phyloP scores from a whole-genome alignment of 2,113 vertebrate genomes.

The Odocoileus virginianus region DNA sequence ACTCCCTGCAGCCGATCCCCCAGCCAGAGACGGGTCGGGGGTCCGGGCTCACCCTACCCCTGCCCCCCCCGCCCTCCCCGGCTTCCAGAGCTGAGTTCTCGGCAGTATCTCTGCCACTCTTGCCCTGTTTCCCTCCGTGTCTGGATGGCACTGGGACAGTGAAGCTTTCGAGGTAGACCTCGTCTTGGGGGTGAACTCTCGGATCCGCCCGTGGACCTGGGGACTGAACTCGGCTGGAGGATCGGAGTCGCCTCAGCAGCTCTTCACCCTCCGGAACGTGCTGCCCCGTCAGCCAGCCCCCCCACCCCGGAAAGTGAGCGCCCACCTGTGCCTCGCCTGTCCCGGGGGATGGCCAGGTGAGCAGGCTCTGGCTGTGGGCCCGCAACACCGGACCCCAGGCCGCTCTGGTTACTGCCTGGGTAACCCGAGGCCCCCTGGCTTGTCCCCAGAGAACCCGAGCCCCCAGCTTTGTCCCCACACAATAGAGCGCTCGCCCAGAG shows the following conservation, averaged over 20 bases:
- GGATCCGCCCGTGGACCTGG: rapidly evolving
- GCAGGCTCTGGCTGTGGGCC: background rate
- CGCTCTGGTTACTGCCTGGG: background rate
- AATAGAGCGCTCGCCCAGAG: rapidly evolving
- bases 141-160: background rate
- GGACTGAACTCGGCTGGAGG: background rate
- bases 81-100: rapidly evolving
- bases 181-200: background rate
- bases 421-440: background rate
- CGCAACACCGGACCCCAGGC: no score
- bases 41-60: background rate
- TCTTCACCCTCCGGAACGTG: background rate
- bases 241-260: background rate
- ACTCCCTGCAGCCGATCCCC: rapidly evolving
- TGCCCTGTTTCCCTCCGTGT: background rate
- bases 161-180: background rate
- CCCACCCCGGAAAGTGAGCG: rapidly evolving
- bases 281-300: background rate
- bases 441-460: background rate
- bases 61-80: rapidly evolving
- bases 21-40: background rate
- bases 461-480: background rate
- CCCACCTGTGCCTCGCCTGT: background rate
- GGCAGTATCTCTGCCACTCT: rapidly evolving
- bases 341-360: background rate